Conservation (phyloP, 2,113 vertebrate species). For the Porphyrio hochstetteri region DNA sequence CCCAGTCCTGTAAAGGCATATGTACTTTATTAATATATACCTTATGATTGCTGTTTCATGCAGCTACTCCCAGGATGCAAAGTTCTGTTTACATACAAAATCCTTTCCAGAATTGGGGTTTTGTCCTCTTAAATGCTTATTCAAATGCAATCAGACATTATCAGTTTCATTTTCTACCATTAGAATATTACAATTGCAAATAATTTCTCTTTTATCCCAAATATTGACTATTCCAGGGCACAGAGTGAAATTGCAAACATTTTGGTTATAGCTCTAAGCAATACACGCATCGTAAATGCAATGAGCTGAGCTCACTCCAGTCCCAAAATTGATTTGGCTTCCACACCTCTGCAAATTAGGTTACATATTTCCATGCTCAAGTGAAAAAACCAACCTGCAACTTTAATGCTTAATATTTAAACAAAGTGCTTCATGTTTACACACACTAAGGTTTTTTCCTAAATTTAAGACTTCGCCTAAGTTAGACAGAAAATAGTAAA, state of each 20-base stretch:
- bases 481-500: conserved; percentile 41
- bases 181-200: conserved; percentile 33
- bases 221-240: conserved; percentile 26
- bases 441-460: background rate
- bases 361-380: conserved; percentile 29
- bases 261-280: conserved; percentile 21
- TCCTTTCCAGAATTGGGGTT: background rate
- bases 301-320: conserved; percentile 9
- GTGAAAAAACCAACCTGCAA: background rate
- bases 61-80: background rate
- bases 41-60: background rate
- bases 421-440: conserved; percentile 26
- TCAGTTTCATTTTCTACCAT: background rate
- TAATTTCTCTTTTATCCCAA: conserved; percentile 37
- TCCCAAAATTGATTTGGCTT: conserved; percentile 47
- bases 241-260: background rate
- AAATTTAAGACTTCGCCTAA: conserved; percentile 32
- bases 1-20: background rate
- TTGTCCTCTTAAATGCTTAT: conserved; percentile 9
- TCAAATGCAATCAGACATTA: conserved; percentile 22
- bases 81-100: conserved; percentile 25
- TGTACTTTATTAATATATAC: background rate
- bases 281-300: background rate
- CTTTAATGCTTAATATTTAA: conserved; percentile 44
- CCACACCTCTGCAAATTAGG: conserved; percentile 26